A percentile compares a stretch with the other conserved stretches of the same genome.
phyloP scores from a whole-genome alignment of 2,113 vertebrate genomes.

The Corydoras maculifer region DNA sequence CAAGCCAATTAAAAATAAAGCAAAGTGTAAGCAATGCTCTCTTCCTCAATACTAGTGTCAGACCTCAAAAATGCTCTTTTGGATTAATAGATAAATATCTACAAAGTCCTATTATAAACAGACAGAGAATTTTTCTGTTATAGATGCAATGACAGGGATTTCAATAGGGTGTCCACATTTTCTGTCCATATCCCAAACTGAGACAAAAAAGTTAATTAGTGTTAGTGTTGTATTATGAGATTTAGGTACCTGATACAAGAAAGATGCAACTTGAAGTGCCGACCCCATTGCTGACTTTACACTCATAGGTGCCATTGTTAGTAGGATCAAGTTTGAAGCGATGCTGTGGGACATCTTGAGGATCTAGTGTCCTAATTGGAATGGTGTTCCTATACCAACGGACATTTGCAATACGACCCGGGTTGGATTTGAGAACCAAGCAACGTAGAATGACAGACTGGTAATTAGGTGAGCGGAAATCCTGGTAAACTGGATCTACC shows the following conservation, averaged over 20 bases:
- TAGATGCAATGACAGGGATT: too few relatives aligned
- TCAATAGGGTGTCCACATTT: too few relatives aligned
- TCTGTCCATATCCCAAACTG: too few relatives aligned
- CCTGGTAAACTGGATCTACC: constrained; percentile 81
- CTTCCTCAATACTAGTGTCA: too few relatives aligned
- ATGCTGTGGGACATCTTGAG: constrained; percentile 76
- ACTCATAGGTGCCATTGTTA: constrained; percentile 85
- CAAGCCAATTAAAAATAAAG: too few relatives aligned
- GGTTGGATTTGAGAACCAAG: constrained; percentile 78
- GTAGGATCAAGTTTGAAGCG: constrained; percentile 77
- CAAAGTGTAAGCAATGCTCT: too few relatives aligned
- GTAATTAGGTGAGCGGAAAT: constrained; percentile 76
- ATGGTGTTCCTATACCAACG: constrained; percentile 82
- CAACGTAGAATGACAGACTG: constrained; percentile 78
- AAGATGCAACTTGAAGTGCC: constrained; percentile 82
- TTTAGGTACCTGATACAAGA: constrained; percentile 78
- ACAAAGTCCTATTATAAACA: too few relatives aligned
- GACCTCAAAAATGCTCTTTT: too few relatives aligned
- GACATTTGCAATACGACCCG: constrained; percentile 74
- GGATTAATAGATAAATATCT: too few relatives aligned
- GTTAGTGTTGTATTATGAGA: too few relatives aligned
- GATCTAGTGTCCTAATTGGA: constrained; percentile 67
- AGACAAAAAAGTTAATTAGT: too few relatives aligned
- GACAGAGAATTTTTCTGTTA: too few relatives aligned
- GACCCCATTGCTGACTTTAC: constrained; percentile 83